Conservation (phyloP, 1,140 invertebrate genomes). For the Ctenoplectra terminalis region DNA sequence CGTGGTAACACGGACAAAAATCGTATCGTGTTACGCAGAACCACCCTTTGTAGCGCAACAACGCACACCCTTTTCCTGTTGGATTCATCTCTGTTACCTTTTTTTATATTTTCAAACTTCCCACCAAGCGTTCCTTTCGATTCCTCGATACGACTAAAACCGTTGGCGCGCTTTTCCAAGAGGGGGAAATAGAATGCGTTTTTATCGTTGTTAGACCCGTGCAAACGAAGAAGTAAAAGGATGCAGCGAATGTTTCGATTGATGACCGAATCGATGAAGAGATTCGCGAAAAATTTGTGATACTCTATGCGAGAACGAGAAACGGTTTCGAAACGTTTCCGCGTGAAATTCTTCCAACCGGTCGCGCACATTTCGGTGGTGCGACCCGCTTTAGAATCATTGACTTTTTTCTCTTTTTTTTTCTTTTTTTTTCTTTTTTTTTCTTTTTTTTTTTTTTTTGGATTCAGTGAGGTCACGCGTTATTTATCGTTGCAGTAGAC, state of each 20-base stretch:
- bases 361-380: background rate
- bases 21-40: conserved; percentile 3
- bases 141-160: background rate
- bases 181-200: background rate
- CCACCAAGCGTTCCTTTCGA: background rate
- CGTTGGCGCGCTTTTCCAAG: background rate
- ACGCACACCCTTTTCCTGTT: background rate
- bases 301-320: background rate
- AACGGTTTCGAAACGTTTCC: conserved; percentile 3
- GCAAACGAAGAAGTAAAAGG: too few species aligned
- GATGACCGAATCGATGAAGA: background rate
- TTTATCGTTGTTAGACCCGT: background rate
- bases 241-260: background rate
- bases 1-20: background rate
- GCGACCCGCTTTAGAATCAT: conserved; percentile 15
- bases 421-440: conserved; percentile 32
- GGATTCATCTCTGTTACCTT: background rate
- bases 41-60: too few species aligned
- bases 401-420: background rate
- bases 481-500: conserved; percentile 69
- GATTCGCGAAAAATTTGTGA: background rate
- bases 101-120: background rate
- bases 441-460: conserved; percentile 56
- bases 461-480: conserved; percentile 48
- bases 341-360: background rate